Evolutionary conservation across 2,113 vertebrate species (phyloP), one percentile per base, ranked within the genome.

Genomic region (Gopherus evgoodei): DNA sequence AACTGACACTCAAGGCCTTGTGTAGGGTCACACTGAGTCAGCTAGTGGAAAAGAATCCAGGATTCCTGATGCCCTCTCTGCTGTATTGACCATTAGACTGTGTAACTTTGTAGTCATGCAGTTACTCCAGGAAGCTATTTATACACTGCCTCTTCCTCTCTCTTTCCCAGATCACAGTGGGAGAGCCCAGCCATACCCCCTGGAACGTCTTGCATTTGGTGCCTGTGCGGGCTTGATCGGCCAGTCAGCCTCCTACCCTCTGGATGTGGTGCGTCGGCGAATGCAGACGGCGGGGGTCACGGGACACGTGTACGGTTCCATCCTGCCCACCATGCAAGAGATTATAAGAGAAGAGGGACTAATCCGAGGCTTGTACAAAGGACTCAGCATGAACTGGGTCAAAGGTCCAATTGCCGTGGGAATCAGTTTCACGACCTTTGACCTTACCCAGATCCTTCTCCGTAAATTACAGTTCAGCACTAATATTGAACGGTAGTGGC

Each of bases 381-480:
- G 99, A 86, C 99, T 99, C 93, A 99, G 99, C 97, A 99, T 99
- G 99, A 99, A 99, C 98, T 99, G 99, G 99, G 99, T 99, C 84
- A 99, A 99, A 88, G 99, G 99, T 11, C 99, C 99, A 31, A 98
- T 99, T 11, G 99, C 99, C 0, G 99, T 99, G 91, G 99, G 99
- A 19, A 99, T 99, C 97, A 99, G 99, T 98, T 99, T 99, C 98
- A 99, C 99, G 88, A 99, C 99, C 94, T 99, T 99, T 81, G 99
- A 99, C 98, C 98, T 99, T 81, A 99, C 98, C 56, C 99, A 99
- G 98, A 99, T 99, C 91, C 98, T 99, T 50, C 98, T 99, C 88
- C 98, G 97, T 75, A 99, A 98, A 82, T 96, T 99, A 93, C 98
- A 99, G 97, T 96, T 97, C 96, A 94, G 98, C 87, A 91, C 97